Evolutionary conservation across 2,888 invertebrate genomes (phyloP), one percentile per base, ranked within the genome.

Genomic region (Eucriotettix oculatus): DNA sequence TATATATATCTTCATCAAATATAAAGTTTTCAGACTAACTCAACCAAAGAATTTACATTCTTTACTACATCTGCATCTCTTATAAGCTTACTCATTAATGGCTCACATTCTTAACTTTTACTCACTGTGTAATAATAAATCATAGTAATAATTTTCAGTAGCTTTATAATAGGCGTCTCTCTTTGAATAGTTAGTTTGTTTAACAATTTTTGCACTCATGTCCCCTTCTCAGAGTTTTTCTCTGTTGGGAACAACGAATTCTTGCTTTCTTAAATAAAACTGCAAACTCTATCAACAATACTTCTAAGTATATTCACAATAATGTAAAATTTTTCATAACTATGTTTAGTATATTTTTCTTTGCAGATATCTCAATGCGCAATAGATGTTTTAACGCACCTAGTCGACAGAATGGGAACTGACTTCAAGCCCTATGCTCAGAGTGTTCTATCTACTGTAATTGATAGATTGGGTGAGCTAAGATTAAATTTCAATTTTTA

Each of bases 331-430:
- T 55, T 16, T 16, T 10, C 17, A 12, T 16, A 40, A 16, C 55
- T 55, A 16, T 16, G 14, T 1, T 56, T 16, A 16, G n/a, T 52
- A 52, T 52, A 52, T 52, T 52, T 52, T 54, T 65, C 61, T 61
- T 78, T 78, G 16, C 79, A 92, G 90, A 90, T 95, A 61, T 91
- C 93, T 57, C 87, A 93, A 73, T 90, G 90, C 77, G 95, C 90
- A 1, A 76, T 96, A 68, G 95, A 95, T 71, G 85, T 90, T 66
- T 79, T 95, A 70, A 85, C 90, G 58, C 86, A 87, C 71, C 78
- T 96, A 62, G 86, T 91, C 55, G 90, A 91, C 72, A 80, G 91
- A 57, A 81, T 95, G 81, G 91, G 88, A 42, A 82, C 83, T 43
- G 90, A 94, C 70, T 95, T 95, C 74, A 84, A 86, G 66, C 87